Conservation (phyloP, 1,140 invertebrate genomes). For the Scylla paramamosain region DNA sequence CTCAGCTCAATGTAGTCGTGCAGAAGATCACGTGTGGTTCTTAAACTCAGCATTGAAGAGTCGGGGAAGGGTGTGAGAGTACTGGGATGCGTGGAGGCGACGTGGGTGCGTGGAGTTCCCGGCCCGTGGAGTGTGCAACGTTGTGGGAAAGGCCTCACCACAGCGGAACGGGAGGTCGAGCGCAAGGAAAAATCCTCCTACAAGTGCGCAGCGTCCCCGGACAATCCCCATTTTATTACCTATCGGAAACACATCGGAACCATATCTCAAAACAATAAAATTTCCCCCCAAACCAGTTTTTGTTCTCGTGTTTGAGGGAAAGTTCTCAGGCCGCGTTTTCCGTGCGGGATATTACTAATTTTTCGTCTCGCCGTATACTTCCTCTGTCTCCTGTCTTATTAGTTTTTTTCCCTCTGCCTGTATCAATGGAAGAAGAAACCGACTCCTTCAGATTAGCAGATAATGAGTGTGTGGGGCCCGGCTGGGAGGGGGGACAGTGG, state of each 20-base stretch:
- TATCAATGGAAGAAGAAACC: slow-evolving; percentile 30
- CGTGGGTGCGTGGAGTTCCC: background rate
- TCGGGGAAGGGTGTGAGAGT: slow-evolving; percentile 33
- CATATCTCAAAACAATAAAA: slow-evolving; percentile 75
- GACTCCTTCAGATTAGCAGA: slow-evolving; percentile 8
- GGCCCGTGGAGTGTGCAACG: background rate
- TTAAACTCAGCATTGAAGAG: background rate
- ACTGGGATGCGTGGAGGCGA: background rate
- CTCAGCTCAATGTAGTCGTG: background rate
- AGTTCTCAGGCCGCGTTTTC: background rate
- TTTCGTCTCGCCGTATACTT: background rate
- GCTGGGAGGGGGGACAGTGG: background rate
- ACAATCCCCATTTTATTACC: slow-evolving; percentile 73
- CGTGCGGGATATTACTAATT: background rate
- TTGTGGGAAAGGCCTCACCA: background rate
- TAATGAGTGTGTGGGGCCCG: background rate
- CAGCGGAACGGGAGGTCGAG: background rate
- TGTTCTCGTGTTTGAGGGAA: slow-evolving; percentile 29
- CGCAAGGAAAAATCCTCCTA: slow-evolving; percentile 12
- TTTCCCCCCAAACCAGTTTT: slow-evolving; percentile 38
- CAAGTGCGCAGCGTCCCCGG: background rate
- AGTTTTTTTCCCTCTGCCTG: background rate
- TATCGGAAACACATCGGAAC: slow-evolving; percentile 74
- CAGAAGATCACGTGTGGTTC: background rate
- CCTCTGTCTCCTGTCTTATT: background rate